Base-by-base conservation (phyloP, 2,888 invertebrate species). In the Argynnis bischoffii region DNA sequence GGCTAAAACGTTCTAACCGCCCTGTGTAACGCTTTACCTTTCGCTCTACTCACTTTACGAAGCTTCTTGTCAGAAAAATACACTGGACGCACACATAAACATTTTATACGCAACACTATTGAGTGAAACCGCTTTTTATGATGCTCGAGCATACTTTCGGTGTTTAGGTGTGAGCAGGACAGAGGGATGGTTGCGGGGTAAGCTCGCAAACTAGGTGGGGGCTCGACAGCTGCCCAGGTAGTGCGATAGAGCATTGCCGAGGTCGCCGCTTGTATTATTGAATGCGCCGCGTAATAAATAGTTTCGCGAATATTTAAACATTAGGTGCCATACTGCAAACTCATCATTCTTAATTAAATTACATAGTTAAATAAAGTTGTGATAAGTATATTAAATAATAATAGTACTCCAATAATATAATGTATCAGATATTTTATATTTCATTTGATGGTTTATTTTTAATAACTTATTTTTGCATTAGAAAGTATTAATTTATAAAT, bases 81-180 rank as follows among this genome's bases (percentile, higher is more conserved):
- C 79, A 82, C 76, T 80, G 70, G 73, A 87, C 88, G 77, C 91
- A 92, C 92, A 92, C 91, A 83, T 69, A 68, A 73, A 75, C 72
- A 71, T 54, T 61, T 70, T 72, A 74, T 71, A 81, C 78, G 81
- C 84, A 86, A 87, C 86, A 89, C 88, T 77, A 81, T 72, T 75
- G 78, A 79, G 77, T 81, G 77, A 87, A 92, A 92, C 92, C 89
- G 90, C 92, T 93, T 93, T 93, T 93, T 93, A 88, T 92, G 79
- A 79, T 79, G 83, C 81, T 84, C 77, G 77, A 80, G 80, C 83
- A 81, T 87, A 88, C 89, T 89, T 90, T 87, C 77, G 74, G 80
- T 76, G 76, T 75, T 77, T 80, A 76, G 74, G 92, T 85, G 85
- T 74, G 87, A 90, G 84, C 74, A 84, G 81, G 92, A 92, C 74